Evolutionary conservation across 2,888 invertebrate species (phyloP).

Genomic region (Dione vanillae): DNA sequence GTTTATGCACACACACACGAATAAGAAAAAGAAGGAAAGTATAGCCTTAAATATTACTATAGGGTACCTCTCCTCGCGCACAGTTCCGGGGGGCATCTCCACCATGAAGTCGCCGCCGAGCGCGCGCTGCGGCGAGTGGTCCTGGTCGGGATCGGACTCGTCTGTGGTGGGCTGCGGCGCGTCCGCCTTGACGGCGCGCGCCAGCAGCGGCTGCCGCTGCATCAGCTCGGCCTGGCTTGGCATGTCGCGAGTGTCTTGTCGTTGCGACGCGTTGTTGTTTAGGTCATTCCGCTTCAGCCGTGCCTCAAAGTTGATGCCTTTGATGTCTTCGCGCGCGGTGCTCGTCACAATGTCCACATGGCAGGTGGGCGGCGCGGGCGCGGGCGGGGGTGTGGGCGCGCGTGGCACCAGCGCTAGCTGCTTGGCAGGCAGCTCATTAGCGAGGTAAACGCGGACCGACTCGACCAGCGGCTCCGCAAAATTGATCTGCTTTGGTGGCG

Average conservation of each 20-base stretch:
- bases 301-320: slow-evolving; percentile 77
- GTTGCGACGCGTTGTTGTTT: slow-evolving; percentile 78
- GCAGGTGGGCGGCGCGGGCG: slow-evolving; percentile 53
- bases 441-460: slow-evolving; percentile 78
- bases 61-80: slow-evolving; percentile 91
- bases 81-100: slow-evolving; percentile 85
- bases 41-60: slow-evolving; percentile 93
- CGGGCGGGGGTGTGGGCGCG: slow-evolving; percentile 52
- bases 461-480: slow-evolving; percentile 78
- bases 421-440: slow-evolving; percentile 72
- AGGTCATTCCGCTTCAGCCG: slow-evolving; percentile 79
- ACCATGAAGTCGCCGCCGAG: slow-evolving; percentile 75
- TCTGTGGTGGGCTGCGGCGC: slow-evolving; percentile 72
- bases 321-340: slow-evolving; percentile 75
- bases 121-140: slow-evolving; percentile 70
- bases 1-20: slow-evolving; percentile 78
- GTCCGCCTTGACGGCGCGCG: slow-evolving; percentile 70
- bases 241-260: slow-evolving; percentile 62
- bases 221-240: slow-evolving; percentile 80
- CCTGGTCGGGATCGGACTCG: slow-evolving; percentile 78
- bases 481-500: slow-evolving; percentile 73
- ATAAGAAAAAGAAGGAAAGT: slow-evolving; percentile 76
- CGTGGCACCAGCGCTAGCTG: slow-evolving; percentile 63
- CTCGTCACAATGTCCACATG: slow-evolving; percentile 76
- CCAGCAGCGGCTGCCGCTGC: slow-evolving; percentile 82